Evolutionary conservation across 1,140 invertebrate genomes (phyloP).

Genomic region (Meloidogyne hapla): DNA sequence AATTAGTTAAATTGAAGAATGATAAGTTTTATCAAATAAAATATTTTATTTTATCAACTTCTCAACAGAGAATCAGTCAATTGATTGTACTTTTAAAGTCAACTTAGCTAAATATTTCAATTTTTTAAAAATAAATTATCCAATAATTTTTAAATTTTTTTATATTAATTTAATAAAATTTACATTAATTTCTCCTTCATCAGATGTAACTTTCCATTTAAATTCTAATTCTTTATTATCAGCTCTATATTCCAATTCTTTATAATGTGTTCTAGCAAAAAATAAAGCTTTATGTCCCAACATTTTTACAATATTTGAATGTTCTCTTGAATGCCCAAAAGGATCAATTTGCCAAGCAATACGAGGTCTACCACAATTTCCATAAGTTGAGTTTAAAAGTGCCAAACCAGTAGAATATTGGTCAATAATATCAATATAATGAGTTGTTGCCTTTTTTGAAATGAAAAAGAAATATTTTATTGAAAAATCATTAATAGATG

Average conservation of each 20-base stretch:
- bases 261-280: slow-evolving; percentile 82
- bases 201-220: slow-evolving; percentile 74
- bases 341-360: slow-evolving; percentile 73
- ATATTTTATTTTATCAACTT: no score
- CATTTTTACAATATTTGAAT: slow-evolving; percentile 69
- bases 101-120: no score
- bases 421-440: slow-evolving; percentile 90
- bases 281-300: slow-evolving; percentile 78
- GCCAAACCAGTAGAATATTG: slow-evolving; percentile 75
- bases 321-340: slow-evolving; percentile 71
- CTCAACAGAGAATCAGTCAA: no score
- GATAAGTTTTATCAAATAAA: no score
- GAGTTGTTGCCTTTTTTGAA: slow-evolving; percentile 58
- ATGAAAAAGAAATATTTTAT: no score
- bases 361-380: slow-evolving; percentile 69
- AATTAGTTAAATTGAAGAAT: no score
- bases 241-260: slow-evolving; percentile 75
- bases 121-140: no score
- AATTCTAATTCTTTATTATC: slow-evolving; percentile 75
- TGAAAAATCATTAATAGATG: no score
- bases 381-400: slow-evolving; percentile 69
- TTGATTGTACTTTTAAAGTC: no score
- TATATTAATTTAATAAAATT: no score
- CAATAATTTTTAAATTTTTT: no score
- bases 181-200: slow-evolving; percentile 44